Conservation (phyloP, 2,113 vertebrate species). For the Misgurnus mizolepis region DNA sequence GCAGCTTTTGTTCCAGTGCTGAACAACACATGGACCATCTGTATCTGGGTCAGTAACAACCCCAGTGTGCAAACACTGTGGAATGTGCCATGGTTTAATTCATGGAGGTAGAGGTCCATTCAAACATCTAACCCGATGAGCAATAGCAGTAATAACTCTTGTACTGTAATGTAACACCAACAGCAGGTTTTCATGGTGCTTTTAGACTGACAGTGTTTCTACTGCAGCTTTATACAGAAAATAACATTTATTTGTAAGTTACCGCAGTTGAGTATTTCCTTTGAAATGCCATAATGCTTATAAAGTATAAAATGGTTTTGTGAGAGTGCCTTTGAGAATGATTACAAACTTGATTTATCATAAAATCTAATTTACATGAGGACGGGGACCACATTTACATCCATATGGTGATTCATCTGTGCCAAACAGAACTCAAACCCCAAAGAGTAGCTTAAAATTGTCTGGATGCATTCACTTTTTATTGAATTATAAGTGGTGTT, state of each 20-base stretch:
- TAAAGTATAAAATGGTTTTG: not conserved
- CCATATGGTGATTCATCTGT: not conserved
- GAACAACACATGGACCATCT: not conserved
- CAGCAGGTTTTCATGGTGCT: not conserved
- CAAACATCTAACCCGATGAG: no score
- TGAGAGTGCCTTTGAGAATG: not conserved
- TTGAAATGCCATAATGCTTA: not conserved
- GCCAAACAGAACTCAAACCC: not conserved
- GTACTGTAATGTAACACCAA: no score
- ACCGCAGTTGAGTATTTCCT: not conserved
- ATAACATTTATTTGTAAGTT: no score
- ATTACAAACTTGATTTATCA: not conserved
- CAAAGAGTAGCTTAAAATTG: not conserved
- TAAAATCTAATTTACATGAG: not conserved
- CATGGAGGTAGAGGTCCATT: no score
- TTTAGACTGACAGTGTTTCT: not conserved
- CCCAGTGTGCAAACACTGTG: not conserved
- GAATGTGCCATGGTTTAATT: no score
- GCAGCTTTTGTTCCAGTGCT: slow-evolving; percentile 11
- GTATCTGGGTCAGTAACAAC: not conserved
- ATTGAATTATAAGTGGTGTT: not conserved
- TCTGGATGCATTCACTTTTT: not conserved
- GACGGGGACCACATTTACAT: not conserved
- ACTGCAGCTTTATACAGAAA: not conserved
- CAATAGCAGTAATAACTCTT: no score